Percentiles rank a stretch among this genome's conserved stretches.
Evolutionary conservation across 2,888 invertebrate genomes (phyloP).

Genomic region (Ormyrus labotus): DNA sequence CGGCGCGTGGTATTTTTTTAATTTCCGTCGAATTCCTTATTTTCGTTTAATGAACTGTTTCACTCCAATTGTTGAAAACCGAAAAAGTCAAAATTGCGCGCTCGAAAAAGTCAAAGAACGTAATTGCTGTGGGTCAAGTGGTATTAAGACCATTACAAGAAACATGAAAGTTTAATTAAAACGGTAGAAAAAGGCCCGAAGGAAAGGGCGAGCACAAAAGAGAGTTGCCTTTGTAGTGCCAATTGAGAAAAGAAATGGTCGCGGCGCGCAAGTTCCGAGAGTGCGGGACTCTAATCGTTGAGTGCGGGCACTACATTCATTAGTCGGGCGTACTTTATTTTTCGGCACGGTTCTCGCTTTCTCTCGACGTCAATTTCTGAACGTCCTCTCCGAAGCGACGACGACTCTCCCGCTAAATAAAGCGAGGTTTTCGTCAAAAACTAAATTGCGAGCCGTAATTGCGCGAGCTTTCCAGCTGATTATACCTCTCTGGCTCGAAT

Average conservation of each 20-base stretch:
- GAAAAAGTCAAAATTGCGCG: conserved; percentile 11
- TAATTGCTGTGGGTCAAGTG: conserved; percentile 41
- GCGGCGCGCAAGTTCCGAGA: conserved; percentile 8
- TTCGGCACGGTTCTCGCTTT: neutral
- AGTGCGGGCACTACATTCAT: conserved; percentile 54
- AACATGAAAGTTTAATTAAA: conserved; percentile 52
- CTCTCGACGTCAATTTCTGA: neutral
- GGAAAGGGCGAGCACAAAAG: neutral
- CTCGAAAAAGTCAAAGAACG: conserved; percentile 14
- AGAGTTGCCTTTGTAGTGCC: conserved; percentile 24
- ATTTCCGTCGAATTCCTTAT: too few species aligned
- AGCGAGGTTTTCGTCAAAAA: neutral
- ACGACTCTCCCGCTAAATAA: neutral
- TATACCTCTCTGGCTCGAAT: neutral
- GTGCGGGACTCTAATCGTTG: conserved; percentile 55
- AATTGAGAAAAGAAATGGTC: conserved; percentile 34
- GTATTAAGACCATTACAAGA: conserved; percentile 16
- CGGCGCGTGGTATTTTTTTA: too few species aligned
- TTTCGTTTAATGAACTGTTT: neutral
- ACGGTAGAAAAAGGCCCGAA: conserved; percentile 25
- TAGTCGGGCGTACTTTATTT: conserved; percentile 48
- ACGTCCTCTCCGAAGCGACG: neutral
- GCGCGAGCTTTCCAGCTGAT: neutral
- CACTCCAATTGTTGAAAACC: neutral
- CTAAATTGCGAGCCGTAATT: neutral